Evolutionary conservation across 2,797 vertebrate genomes (phyloP).

Genomic region (Melanotaenia parkinsoni): DNA sequence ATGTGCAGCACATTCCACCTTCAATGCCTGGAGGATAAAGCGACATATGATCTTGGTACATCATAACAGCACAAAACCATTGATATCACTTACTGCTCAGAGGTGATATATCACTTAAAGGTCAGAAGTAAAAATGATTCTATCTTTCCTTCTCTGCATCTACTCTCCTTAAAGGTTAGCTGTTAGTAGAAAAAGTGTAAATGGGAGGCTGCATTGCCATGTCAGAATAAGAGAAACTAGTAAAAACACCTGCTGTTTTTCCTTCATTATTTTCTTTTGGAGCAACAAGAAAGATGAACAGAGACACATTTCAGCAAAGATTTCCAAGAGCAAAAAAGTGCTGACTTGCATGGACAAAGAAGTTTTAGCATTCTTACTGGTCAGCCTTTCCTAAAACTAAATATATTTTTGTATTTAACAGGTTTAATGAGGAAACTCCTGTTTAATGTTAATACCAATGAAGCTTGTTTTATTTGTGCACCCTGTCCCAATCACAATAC

Average conservation of each 20-base stretch:
- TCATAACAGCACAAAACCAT: constrained; percentile 51
- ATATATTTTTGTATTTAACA: neutral
- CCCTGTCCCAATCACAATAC: constrained; percentile 7
- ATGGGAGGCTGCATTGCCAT: constrained; percentile 13
- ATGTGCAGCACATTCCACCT: constrained; percentile 16
- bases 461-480: neutral
- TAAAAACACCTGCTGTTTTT: constrained; percentile 5
- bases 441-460: neutral
- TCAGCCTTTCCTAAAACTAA: neutral
- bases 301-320: neutral
- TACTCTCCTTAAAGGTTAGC: constrained; percentile 68
- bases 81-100: constrained; percentile 66
- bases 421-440: neutral
- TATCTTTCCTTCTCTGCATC: constrained; percentile 44
- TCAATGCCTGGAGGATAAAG: constrained; percentile 34
- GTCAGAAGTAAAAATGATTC: constrained; percentile 52
- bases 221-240: neutral
- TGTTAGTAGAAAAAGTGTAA: constrained; percentile 26
- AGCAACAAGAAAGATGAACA: neutral
- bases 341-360: constrained; percentile 20
- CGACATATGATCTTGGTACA: constrained; percentile 50
- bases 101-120: constrained; percentile 63
- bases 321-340: constrained; percentile 11
- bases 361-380: constrained; percentile 4
- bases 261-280: constrained; percentile 4